Base-by-base conservation (phyloP, 1,140 invertebrate species). In the Ips typographus region DNA sequence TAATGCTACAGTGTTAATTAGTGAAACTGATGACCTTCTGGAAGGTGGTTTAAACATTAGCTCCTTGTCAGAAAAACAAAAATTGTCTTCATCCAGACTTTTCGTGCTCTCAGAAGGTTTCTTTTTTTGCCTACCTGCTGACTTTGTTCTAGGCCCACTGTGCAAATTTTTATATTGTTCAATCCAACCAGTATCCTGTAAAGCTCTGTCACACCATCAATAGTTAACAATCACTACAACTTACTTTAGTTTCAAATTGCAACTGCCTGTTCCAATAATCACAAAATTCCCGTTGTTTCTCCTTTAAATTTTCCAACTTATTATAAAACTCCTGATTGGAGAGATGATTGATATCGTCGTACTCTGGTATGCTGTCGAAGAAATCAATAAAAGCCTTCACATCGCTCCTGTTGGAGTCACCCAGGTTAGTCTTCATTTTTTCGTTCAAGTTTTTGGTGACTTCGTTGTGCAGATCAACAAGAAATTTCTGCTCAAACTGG, bases 331-430 rank as follows among this genome's bases (percentile, higher is more conserved):
- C 88, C 70, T 85, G 84, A 64, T 86, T 85, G 0, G 88, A 85
- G 55, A 90, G 79, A 81, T 90, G 87, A 76, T 88, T 84, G 7
- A 90, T 81, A 51, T 90, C 88, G 47, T 83, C 84, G 71, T 90
- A 90, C 74, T 90, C 88, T 2, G 89, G 89, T 73, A 90, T 90
- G 63, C 87, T 90, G 41, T 84, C 82, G 43, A 87, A 83, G 77
- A 90, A 90, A 44, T 89, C 85, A 55, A 89, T 78, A 70, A 89
- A 83, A 52, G 84, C 85, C 52, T 86, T 83, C 4, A 83, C n/a
- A 37, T 71, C 56, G 38, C 60, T 76, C 38, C 43, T 76, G 72
- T 76, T 37, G 58, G 68, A 71, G 36, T 81, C 36, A 69, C 65
- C 49, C 36, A 65, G 39, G 51, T 58, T 63, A 7, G 62, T 37